Base-by-base conservation (phyloP, 2,113 vertebrate species). In the Ailuropoda melanoleuca region DNA sequence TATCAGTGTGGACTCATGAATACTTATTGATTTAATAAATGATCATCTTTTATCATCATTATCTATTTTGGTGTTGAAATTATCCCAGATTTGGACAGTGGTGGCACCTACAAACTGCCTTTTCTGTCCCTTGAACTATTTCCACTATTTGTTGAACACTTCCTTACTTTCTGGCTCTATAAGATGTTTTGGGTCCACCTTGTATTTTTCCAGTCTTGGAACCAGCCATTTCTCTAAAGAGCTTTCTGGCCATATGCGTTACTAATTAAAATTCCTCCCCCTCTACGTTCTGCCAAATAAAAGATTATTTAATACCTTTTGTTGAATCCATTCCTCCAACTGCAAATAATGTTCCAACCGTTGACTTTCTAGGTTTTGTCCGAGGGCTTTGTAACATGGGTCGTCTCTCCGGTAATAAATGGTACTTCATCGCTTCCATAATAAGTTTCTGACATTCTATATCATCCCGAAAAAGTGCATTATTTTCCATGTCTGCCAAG, bases 341-440 rank as follows among this genome's bases (percentile, higher is more conserved):
- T 6, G 99, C 99, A 93, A 99, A 99, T 98, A 99, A 99, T 70
- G 99, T 99, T 6, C 99, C 99, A 17, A 99, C 99, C 1, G 99
- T 99, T 87, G 99, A 99, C 98, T 99, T 99, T 93, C 99, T 99
- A 74, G 99, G 99, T 75, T 99, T 99, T 5, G 99, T 99, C 89
- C 99, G 99, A 58, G 99, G 99, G 97, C 99, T 99, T 98, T 99
- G 99, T 96, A 99, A 98, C 98, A 99, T 99, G 55, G 99, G 99
- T 75, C 99, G 98, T 87, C 99, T 99, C 98, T 99, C 99, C 66
- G 99, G 99, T 98, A 99, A 98, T 97, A 99, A 99, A 98, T 99
- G 99, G 98, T 99, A 99, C 98, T 99, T 99, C 99, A 99, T 99
- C 88, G 99, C 99, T 98, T 99, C 99, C 99, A 99, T 99, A 96